These are phyloP conservation scores for Buathra laborator DNA, from an alignment of 2,888 invertebrate species.

Conservation along the genomic window DNA sequence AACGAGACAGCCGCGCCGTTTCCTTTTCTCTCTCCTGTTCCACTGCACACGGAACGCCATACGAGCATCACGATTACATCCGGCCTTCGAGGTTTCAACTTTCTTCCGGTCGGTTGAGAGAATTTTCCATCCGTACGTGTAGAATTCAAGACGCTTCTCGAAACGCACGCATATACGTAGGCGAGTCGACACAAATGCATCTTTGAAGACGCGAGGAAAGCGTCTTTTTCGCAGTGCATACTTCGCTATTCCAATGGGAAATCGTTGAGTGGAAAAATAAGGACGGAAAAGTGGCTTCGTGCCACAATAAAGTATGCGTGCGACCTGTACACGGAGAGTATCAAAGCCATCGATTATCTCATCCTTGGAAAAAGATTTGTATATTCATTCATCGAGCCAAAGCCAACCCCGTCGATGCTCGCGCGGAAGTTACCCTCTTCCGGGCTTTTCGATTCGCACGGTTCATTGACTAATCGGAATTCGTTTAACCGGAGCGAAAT, in stretches of 20 bases:
- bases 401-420: conserved; percentile 22
- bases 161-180: not conserved
- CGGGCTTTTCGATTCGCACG: conserved; percentile 20
- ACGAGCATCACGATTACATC: conserved; percentile 44
- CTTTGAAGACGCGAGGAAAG: conserved; percentile 9
- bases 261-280: conserved; percentile 15
- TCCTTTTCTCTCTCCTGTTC: conserved; percentile 21
- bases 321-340: not conserved
- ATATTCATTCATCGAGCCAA: conserved; percentile 27
- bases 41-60: conserved; percentile 6
- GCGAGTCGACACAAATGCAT: not conserved
- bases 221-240: not conserved
- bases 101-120: conserved; percentile 46
- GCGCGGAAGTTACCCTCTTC: not conserved
- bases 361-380: not conserved
- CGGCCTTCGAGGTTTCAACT: conserved; percentile 48
- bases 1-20: conserved; percentile 12
- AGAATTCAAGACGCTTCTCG: conserved; percentile 22
- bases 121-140: conserved; percentile 44
- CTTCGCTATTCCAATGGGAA: conserved; percentile 10
- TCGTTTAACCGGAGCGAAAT: conserved; percentile 22
- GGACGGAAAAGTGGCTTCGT: conserved; percentile 3
- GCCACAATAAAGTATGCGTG: not conserved
- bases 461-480: conserved; percentile 54
- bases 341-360: conserved; percentile 2